Conservation (phyloP, 1,140 invertebrate genomes). For the Drosophila sechellia region DNA sequence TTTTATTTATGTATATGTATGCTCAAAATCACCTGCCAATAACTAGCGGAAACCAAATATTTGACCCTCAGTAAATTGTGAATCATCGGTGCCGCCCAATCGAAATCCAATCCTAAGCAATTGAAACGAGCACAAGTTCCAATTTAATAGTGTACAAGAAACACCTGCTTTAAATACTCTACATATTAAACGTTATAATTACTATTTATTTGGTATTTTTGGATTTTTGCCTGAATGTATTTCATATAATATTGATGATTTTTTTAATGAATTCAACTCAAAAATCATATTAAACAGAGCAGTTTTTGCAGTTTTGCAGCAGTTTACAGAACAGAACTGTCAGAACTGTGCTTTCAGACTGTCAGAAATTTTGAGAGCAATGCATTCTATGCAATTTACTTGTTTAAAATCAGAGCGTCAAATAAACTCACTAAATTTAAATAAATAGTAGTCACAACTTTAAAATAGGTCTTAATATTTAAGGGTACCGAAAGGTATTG, state of each 20-base stretch:
- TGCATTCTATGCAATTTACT: not conserved
- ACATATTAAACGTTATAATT: not conserved
- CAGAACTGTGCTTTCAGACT: too few species aligned
- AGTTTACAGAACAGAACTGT: too few species aligned
- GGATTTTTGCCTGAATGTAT: too few species aligned
- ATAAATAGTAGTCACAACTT: not conserved
- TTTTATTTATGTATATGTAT: not conserved
- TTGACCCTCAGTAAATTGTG: constrained; percentile 32
- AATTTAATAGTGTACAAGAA: not conserved
- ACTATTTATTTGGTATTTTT: not conserved
- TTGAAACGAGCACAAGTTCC: constrained; percentile 31
- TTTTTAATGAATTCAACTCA: too few species aligned
- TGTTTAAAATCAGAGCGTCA: not conserved
- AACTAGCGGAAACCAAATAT: constrained; percentile 16
- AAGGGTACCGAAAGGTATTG: too few species aligned
- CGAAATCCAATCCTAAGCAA: constrained; percentile 14
- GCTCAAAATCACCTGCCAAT: not conserved
- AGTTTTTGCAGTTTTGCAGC: too few species aligned
- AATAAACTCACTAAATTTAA: not conserved
- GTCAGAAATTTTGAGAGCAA: too few species aligned
- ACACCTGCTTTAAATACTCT: constrained; percentile 6
- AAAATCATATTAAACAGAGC: too few species aligned
- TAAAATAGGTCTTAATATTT: too few species aligned
- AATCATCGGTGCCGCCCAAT: constrained; percentile 26
- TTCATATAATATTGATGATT: too few species aligned